phyloP scores from a whole-genome alignment of 2,888 invertebrate genomes.

The Brachyptera putata region DNA sequence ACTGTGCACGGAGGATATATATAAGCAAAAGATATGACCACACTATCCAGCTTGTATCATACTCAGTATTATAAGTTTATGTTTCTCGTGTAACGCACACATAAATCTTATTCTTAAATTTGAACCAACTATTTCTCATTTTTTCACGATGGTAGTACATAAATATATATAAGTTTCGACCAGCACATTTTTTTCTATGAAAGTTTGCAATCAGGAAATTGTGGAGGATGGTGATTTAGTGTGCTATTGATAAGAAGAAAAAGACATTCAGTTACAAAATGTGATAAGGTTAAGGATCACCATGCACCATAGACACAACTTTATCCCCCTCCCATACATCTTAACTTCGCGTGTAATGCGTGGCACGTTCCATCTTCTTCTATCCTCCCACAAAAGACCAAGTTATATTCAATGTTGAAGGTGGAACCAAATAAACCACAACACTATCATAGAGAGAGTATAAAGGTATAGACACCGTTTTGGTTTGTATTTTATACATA shows the following conservation, averaged over 20 bases:
- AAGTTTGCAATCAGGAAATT: conserved; percentile 23
- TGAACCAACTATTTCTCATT: too few species aligned
- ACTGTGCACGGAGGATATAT: neutral
- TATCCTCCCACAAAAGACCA: too few species aligned
- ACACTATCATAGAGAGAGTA: too few species aligned
- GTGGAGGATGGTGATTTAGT: conserved; percentile 46
- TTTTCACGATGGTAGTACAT: neutral
- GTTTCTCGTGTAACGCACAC: neutral
- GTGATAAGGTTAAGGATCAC: neutral
- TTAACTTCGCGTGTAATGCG: too few species aligned
- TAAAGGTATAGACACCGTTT: too few species aligned
- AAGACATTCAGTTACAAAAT: conserved; percentile 2
- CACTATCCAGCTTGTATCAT: neutral
- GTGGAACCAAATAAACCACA: too few species aligned
- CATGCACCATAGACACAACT: too few species aligned
- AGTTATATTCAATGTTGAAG: too few species aligned
- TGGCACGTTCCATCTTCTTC: too few species aligned
- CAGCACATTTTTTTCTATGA: neutral
- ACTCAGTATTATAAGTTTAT: neutral
- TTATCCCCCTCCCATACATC: too few species aligned
- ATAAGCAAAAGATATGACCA: neutral
- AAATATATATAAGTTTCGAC: neutral
- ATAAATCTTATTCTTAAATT: too few species aligned
- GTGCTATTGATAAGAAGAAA: conserved; percentile 42
- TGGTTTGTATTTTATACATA: too few species aligned